Evolutionary conservation across 1,140 invertebrate species (phyloP), one percentile per base, ranked within the genome.

Genomic region (Euwallacea similis): DNA sequence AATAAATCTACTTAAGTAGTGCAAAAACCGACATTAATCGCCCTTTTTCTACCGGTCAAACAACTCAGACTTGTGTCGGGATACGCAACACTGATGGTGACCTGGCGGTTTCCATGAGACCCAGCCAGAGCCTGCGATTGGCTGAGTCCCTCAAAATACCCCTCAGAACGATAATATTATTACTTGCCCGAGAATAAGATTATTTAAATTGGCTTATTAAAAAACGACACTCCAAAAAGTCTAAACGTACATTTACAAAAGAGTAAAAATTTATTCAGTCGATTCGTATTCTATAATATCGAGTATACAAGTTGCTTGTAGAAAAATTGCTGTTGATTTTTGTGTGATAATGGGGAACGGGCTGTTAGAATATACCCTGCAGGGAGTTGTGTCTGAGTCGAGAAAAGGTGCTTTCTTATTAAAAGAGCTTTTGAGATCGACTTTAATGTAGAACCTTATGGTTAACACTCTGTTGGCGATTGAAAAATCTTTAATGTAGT

Each of bases 41-140:
- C 54, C 41, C 59, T 7, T 44, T 76, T 77, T 79, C 79, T 80
- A 75, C 76, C 72, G 76, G 79, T 80, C 80, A 80, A 81, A 80
- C 80, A 78, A 76, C 75, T 74, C 75, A 80, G 79, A 78, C 76
- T 15, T 69, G 44, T 65, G 67, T 77, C 73, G 73, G 79, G 77
- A 78, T 77, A 80, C 79, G 75, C 79, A 80, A 80, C 77, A 81
- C 76, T 76, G 71, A 73, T 72, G 73, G 63, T 44, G 43, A n/a
- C 21, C 8, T 44, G 66, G 15, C 44, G 54, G 47, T 70, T 64
- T 61, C 54, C 60, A 71, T 13, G 44, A 21, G 13, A 54, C 21
- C 61, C 47, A 15, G 44, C 13, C 11, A 11, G 41, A n/a, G 11
- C n/a, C 7, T 15, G n/a, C 7, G 15, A 13, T 13, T 16, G 65